Evolutionary conservation across 2,888 invertebrate species (phyloP), one percentile per base, ranked within the genome.

Genomic region (Ochropacha duplaris): DNA sequence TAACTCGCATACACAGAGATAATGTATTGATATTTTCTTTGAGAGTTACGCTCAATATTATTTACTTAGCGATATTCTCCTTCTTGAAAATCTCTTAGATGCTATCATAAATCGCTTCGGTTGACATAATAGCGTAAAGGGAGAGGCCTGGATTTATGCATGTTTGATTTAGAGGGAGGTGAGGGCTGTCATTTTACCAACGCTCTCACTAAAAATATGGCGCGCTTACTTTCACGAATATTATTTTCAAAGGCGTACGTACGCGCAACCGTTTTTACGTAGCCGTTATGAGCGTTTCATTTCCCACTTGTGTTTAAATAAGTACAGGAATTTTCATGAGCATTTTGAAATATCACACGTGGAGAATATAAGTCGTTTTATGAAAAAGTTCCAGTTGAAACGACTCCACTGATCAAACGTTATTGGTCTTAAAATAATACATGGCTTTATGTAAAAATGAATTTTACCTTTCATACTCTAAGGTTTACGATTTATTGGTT

Each of bases 71-170:
- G 79, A 83, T 86, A 83, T 86, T 84, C 78, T 80, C 80, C 82
- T 81, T 79, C 83, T 78, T 83, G 85, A 80, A 88, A 90, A 90
- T 89, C 88, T 90, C 87, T 87, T 82, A 84, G 87, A 88, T 84
- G 80, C 78, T 83, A 87, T 88, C 90, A 89, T 91, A 92, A 91
- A 91, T 90, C 89, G 88, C 84, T 87, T 87, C 83, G 82, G 85
- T 86, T 90, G 90, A 90, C 90, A 87, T 90, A 90, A 91, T 89
- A 87, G 89, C 88, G 86, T 84, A 84, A 88, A 88, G 87, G 87
- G 86, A 86, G 84, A 77, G 83, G 83, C 79, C 79, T 84, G 86
- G 89, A 90, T 90, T 90, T 90, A 90, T 90, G 86, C 87, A 85
- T 84, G 87, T 90, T 88, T 88, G 90, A 91, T 90, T 89, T 89